phyloP scores from a whole-genome alignment of 92 coral and sea anemone species.

The Palythoa caribaeorum region DNA sequence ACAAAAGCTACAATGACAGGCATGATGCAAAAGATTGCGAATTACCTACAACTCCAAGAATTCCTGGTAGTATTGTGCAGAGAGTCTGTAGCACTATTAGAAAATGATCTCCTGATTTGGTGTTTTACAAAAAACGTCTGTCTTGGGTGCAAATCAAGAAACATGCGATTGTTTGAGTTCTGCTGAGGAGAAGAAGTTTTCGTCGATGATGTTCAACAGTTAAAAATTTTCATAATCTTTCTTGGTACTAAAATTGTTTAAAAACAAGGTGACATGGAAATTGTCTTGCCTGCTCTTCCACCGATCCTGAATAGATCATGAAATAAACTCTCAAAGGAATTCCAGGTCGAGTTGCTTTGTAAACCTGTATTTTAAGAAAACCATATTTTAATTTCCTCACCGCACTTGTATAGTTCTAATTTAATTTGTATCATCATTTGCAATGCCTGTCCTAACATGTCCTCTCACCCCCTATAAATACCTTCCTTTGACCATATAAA shows the following conservation, averaged over 20 bases:
- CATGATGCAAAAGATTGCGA: no score
- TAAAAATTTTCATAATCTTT: neutral
- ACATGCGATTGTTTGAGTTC: no score
- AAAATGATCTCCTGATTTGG: no score
- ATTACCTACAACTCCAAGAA: no score
- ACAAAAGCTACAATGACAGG: no score
- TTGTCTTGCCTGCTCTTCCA: slow-evolving; percentile 89
- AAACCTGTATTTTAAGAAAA: slow-evolving; percentile 63
- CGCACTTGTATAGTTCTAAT: neutral
- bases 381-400: neutral
- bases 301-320: slow-evolving; percentile 95
- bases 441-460: no score
- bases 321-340: slow-evolving; percentile 95
- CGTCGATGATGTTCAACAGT: neutral
- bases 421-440: neutral
- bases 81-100: no score
- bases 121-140: no score
- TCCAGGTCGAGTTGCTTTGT: slow-evolving; percentile 98
- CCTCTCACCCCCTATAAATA: no score
- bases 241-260: neutral
- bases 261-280: neutral
- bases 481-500: no score
- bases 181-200: neutral
- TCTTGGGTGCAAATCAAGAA: no score
- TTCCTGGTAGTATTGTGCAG: no score